Evolutionary conservation across 2,113 vertebrate species (phyloP).

Genomic region (Neopipo cinnamomea): DNA sequence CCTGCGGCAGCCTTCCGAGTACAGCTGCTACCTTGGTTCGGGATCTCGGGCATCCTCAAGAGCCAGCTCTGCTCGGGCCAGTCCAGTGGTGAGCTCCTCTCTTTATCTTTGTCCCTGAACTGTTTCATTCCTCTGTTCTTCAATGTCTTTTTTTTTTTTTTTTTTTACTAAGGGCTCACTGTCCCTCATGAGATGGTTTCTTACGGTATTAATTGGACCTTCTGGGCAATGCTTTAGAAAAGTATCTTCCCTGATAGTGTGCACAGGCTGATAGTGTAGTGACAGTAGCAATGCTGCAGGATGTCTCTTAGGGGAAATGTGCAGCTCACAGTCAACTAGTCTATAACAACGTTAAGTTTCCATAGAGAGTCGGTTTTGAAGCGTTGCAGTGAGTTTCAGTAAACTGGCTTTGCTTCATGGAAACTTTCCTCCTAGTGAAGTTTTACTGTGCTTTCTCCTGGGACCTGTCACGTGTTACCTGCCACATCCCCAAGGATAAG

Average conservation of each 20-base stretch:
- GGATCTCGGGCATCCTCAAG: constrained; percentile 90
- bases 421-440: neutral
- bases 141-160: neutral
- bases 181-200: neutral
- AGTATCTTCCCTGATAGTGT: neutral
- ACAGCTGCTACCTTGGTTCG: constrained; percentile 83
- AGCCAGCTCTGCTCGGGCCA: constrained; percentile 92
- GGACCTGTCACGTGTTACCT: fast-evolving
- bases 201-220: neutral
- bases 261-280: neutral
- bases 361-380: neutral
- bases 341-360: neutral
- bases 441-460: neutral
- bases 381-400: neutral
- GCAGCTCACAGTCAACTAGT: neutral
- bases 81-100: constrained; percentile 90
- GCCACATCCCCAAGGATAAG: neutral
- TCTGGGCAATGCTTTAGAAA: neutral
- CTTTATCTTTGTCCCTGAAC: neutral
- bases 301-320: neutral
- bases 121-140: neutral
- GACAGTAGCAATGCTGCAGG: neutral
- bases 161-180: neutral
- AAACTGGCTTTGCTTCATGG: neutral
- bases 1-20: constrained; percentile 83